Percentiles rank a stretch among this genome's conserved stretches.
Conservation (phyloP, 2,888 invertebrate species). For the Eumerus sabulonum region DNA sequence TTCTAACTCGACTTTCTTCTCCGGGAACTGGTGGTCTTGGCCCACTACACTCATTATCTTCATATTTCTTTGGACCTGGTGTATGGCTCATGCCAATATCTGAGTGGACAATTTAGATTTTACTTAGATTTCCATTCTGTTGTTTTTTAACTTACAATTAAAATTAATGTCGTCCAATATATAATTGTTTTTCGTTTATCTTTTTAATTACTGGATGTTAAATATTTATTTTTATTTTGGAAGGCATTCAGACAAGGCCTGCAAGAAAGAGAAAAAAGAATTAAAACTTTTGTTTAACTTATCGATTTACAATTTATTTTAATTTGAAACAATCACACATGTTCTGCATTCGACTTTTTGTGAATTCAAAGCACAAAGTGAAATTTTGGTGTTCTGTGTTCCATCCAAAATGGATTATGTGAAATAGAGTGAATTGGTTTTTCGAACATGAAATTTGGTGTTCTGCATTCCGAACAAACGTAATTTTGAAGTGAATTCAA, state of each 20-base stretch:
- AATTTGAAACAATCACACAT: too few species aligned
- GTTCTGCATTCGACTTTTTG: too few species aligned
- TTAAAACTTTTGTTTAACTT: too few species aligned
- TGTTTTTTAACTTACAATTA: conserved; percentile 70
- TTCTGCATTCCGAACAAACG: too few species aligned
- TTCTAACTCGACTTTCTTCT: conserved; percentile 80
- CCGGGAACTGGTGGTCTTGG: conserved; percentile 92
- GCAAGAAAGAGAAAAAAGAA: conserved; percentile 69
- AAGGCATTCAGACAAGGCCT: conserved; percentile 80
- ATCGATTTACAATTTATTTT: too few species aligned
- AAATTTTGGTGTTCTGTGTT: too few species aligned
- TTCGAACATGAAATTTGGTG: too few species aligned
- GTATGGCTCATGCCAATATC: conserved; percentile 79
- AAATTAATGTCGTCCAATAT: conserved; percentile 76
- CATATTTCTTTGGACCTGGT: conserved; percentile 77
- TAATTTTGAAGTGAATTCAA: too few species aligned
- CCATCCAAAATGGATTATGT: too few species aligned
- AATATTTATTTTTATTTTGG: conserved; percentile 73
- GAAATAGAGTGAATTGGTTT: too few species aligned
- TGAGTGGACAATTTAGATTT: conserved; percentile 56
- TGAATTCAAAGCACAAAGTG: too few species aligned
- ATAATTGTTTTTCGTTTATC: too few species aligned
- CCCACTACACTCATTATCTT: conserved; percentile 80
- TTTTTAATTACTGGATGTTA: conserved; percentile 76
- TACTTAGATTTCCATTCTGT: conserved; percentile 49